Conservation (phyloP, 2,888 invertebrate species). For the Lithosia quadra region DNA sequence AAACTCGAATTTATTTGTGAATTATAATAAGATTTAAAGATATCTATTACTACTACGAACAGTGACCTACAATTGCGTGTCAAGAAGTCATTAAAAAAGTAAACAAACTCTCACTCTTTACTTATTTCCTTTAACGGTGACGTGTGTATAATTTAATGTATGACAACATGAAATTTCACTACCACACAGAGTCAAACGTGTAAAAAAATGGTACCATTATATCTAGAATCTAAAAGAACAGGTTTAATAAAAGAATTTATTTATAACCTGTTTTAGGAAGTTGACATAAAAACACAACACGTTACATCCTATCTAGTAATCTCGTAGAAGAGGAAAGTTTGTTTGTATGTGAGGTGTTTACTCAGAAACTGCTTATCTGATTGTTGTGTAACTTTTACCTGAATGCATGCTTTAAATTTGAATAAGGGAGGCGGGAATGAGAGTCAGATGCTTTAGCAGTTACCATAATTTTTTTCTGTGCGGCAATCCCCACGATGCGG, state of each 20-base stretch:
- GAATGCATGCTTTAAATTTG: neutral
- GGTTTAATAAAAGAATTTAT: slow-evolving; percentile 44
- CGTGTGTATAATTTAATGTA: neutral
- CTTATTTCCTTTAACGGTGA: neutral
- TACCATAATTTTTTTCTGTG: too few relatives aligned
- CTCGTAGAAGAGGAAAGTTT: slow-evolving; percentile 30
- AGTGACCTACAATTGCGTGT: neutral
- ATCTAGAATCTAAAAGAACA: slow-evolving; percentile 28
- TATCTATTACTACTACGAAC: neutral
- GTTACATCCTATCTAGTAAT: slow-evolving; percentile 37
- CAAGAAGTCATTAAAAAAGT: neutral
- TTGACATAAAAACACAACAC: slow-evolving; percentile 37
- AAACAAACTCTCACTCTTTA: neutral
- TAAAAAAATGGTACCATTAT: slow-evolving; percentile 36
- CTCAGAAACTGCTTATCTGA: slow-evolving; percentile 28
- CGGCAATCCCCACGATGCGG: too few relatives aligned
- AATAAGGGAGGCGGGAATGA: too few relatives aligned
- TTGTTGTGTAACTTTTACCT: slow-evolving; percentile 22
- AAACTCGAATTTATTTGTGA: too few relatives aligned
- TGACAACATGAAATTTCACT: slow-evolving; percentile 5
- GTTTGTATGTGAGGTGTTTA: slow-evolving; percentile 26
- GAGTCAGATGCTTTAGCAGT: neutral
- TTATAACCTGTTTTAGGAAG: slow-evolving; percentile 36
- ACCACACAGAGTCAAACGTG: slow-evolving; percentile 29
- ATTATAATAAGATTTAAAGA: too few relatives aligned